Conservation (phyloP, 2,888 invertebrate genomes). For the Tiliacea aurago region DNA sequence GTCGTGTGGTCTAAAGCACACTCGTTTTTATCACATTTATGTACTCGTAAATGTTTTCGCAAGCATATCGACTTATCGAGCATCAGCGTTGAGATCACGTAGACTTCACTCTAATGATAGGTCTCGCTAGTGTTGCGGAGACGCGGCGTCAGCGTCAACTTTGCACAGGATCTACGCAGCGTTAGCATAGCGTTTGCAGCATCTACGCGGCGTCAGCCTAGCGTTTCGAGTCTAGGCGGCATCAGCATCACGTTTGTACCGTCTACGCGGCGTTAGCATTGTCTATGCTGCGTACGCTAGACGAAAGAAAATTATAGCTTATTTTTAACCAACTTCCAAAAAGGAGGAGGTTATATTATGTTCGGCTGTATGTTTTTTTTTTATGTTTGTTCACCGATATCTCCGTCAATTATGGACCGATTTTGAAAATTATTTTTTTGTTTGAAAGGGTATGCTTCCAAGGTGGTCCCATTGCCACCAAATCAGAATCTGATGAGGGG, state of each 20-base stretch:
- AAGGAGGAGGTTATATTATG: too few species aligned
- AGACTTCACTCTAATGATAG: neutral
- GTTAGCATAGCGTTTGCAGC: neutral
- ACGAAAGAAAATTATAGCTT: neutral
- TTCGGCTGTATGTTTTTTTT: too few species aligned
- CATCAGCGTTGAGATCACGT: neutral
- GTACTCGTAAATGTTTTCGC: constrained; percentile 9
- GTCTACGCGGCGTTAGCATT: neutral
- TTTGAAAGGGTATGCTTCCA: too few species aligned
- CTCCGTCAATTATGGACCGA: too few species aligned
- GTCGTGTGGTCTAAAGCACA: too few species aligned
- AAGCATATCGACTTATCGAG: neutral
- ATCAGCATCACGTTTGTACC: neutral
- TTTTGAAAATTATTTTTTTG: too few species aligned
- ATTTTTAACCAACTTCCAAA: too few species aligned
- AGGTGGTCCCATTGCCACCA: too few species aligned
- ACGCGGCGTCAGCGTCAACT: neutral
- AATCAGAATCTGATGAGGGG: too few species aligned
- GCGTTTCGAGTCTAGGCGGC: neutral
- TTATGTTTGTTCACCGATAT: too few species aligned
- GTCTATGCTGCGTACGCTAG: neutral
- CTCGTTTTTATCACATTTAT: neutral
- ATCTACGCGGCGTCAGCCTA: neutral
- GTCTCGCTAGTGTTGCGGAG: neutral
- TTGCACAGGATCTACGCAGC: neutral